phyloP scores from a whole-genome alignment of 1,140 invertebrate species.

The Cotesia chilonis region DNA sequence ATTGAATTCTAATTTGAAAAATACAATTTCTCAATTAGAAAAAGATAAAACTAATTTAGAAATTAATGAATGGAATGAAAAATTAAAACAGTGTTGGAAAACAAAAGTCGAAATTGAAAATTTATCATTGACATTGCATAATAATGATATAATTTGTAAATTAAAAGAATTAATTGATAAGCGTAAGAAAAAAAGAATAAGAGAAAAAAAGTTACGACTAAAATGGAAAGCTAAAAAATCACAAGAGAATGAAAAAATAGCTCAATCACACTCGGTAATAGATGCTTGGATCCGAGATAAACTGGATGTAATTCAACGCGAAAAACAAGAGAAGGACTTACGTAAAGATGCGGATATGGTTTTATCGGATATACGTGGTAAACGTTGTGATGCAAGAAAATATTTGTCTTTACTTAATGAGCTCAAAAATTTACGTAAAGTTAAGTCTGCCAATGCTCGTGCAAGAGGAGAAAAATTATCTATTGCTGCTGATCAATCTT shows the following conservation, averaged over 20 bases:
- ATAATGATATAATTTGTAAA: slow-evolving; percentile 59
- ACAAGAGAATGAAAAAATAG: slow-evolving; percentile 54
- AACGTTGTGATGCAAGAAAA: slow-evolving; percentile 74
- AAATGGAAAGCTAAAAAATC: slow-evolving; percentile 62
- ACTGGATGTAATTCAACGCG: slow-evolving; percentile 70
- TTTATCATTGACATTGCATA: slow-evolving; percentile 62
- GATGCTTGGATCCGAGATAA: slow-evolving; percentile 71
- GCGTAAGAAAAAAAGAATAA: slow-evolving; percentile 68
- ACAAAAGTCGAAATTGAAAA: slow-evolving; percentile 34
- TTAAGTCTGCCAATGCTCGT: slow-evolving; percentile 69
- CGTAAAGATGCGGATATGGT: slow-evolving; percentile 75
- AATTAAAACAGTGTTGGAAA: slow-evolving; percentile 52
- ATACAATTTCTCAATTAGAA: slow-evolving; percentile 60
- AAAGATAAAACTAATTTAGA: slow-evolving; percentile 59
- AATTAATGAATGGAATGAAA: slow-evolving; percentile 66
- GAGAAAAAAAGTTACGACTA: slow-evolving; percentile 63
- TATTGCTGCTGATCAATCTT: slow-evolving; percentile 55
- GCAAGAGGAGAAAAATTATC: slow-evolving; percentile 70
- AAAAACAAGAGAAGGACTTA: slow-evolving; percentile 73
- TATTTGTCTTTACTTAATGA: slow-evolving; percentile 70
- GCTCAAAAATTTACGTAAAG: slow-evolving; percentile 70
- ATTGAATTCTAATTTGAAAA: slow-evolving; percentile 51
- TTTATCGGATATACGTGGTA: slow-evolving; percentile 73
- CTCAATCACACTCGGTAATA: slow-evolving; percentile 63
- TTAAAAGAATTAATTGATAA: slow-evolving; percentile 65